Conservation (phyloP, 2,113 vertebrate species). For the Arizona elegans region DNA sequence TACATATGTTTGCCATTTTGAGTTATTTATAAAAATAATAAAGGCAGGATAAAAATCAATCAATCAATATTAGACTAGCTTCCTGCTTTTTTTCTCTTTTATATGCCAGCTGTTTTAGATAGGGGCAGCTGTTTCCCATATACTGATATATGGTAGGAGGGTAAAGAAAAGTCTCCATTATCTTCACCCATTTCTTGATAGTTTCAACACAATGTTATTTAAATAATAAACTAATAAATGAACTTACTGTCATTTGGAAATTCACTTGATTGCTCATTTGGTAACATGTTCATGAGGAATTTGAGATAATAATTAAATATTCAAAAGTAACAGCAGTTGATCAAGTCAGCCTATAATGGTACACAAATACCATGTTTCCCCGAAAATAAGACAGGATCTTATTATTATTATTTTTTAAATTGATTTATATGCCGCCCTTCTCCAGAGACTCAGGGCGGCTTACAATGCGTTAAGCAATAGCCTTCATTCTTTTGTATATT, state of each 20-base stretch:
- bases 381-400: no score
- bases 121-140: not conserved
- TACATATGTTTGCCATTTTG: not conserved
- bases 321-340: not conserved
- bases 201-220: not conserved
- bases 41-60: not conserved
- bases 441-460: no score
- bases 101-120: not conserved
- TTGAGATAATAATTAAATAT: not conserved
- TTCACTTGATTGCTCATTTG: not conserved
- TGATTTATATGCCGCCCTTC: no score
- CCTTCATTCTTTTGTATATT: no score
- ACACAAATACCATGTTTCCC: not conserved
- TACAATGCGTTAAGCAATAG: no score
- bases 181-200: not conserved
- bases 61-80: not conserved
- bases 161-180: not conserved
- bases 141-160: no score
- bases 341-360: not conserved
- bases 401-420: no score
- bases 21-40: not conserved
- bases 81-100: not conserved
- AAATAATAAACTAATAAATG: not conserved
- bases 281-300: not conserved
- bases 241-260: not conserved